Base-by-base conservation (phyloP, 2,113 vertebrate species). In the Chamaea fasciata region DNA sequence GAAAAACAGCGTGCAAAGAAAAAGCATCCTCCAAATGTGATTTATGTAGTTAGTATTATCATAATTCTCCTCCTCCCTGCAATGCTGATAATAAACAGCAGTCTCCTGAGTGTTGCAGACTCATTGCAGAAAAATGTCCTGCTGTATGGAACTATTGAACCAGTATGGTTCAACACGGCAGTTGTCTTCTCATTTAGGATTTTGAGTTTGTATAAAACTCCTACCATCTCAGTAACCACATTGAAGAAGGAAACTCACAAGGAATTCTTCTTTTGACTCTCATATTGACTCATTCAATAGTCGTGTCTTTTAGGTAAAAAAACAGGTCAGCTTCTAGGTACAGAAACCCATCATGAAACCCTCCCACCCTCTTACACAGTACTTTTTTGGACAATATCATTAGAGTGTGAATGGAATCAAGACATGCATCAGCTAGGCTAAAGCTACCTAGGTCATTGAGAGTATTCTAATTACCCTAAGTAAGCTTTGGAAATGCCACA, bases 41-140 rank as follows among this genome's bases (percentile, higher is more conserved):
- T 64, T 71, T 59, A 60, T 31, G 30, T 52, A 71, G 46, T 79
- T 79, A 21, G 5, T 82, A 85, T 39, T 74, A 42, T 35, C 35
- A 33, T 15, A 92, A 86, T 93, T 92, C 57, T 84, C 87, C 59
- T 70, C 73, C 47, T 70, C 90, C 56, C 59, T 92, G 75, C 79
- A 90, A 86, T 70, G 90, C 94, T 88, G 90, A 88, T 74, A 80
- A 63, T 46, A 60, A 94, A 77, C 82, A 90, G 67, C 90, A 86
- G 87, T 74, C 78, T 96, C 95, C 95, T 88, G 94, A 95, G 93
- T 70, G 90, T 4, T 91, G 75, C 70, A 94, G 90, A 65, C 71
- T 94, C 87, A 41, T 18, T 90, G 92, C 84, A 83, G 67, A 83
- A 78, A 75, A 73, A 83, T 28, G 53, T 82, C 84, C 87, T 91